These are phyloP conservation scores for Macroteleia sp. DNA, from an alignment of 2,888 invertebrate genomes.

Conservation along the genomic window DNA sequence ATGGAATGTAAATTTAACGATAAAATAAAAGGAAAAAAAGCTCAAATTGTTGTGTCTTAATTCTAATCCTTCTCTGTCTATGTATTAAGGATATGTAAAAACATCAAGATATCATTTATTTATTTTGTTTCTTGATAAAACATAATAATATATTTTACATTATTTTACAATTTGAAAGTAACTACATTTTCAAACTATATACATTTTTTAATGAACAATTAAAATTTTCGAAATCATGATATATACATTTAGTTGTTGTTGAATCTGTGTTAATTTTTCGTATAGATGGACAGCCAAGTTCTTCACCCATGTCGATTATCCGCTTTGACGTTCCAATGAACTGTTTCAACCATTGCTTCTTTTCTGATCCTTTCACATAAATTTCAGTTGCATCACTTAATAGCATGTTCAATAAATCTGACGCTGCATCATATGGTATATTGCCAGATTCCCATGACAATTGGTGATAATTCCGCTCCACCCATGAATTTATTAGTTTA, in stretches of 20 bases:
- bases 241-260: background rate
- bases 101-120: too few relatives aligned
- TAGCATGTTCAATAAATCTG: constrained; percentile 1
- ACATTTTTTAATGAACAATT: constrained; percentile 23
- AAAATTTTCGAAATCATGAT: constrained; percentile 9
- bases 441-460: constrained; percentile 22
- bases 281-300: constrained; percentile 17
- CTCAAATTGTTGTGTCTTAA: too few relatives aligned
- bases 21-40: too few relatives aligned
- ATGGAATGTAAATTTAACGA: too few relatives aligned
- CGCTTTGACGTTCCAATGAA: constrained; percentile 6
- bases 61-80: too few relatives aligned
- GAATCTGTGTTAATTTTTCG: constrained; percentile 4
- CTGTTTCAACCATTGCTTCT: constrained; percentile 16
- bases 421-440: constrained; percentile 10
- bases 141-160: too few relatives aligned
- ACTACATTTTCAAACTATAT: constrained; percentile 3
- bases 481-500: constrained; percentile 22
- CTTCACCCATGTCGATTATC: constrained; percentile 17
- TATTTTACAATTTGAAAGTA: constrained; percentile 13
- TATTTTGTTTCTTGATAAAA: too few relatives aligned
- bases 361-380: constrained; percentile 20
- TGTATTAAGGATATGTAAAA: too few relatives aligned
- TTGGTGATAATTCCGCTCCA: constrained; percentile 26
- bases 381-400: constrained; percentile 21